phyloP scores from a whole-genome alignment of 1,140 invertebrate genomes.

The Drosophila takahashii region DNA sequence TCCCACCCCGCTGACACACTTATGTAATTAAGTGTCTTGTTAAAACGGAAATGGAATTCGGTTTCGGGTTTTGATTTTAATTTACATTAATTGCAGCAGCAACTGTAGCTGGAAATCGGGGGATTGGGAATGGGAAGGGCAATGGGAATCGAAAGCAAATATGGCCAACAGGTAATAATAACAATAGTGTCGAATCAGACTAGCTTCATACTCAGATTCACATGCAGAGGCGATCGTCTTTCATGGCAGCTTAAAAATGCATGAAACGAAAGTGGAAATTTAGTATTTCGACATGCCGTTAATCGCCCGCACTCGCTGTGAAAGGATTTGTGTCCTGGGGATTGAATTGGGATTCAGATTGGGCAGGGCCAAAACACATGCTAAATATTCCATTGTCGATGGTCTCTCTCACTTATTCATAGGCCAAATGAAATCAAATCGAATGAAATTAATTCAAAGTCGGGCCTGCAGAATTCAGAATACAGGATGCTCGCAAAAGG shows the following conservation, averaged over 20 bases:
- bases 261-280: conserved; percentile 31
- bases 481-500: background rate
- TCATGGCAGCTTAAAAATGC: conserved; percentile 51
- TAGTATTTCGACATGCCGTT: conserved; percentile 10
- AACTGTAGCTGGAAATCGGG: conserved; percentile 29
- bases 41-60: conserved; percentile 78
- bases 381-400: conserved; percentile 27
- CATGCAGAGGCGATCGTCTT: too few species aligned
- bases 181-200: background rate
- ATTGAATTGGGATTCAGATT: conserved; percentile 1
- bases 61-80: conserved; percentile 77
- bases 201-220: background rate
- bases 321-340: conserved; percentile 7
- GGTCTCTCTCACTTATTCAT: conserved; percentile 28
- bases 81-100: conserved; percentile 77
- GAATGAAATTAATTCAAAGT: conserved; percentile 31
- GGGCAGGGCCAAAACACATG: conserved; percentile 15
- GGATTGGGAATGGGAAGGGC: background rate
- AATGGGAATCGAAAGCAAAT: conserved; percentile 22
- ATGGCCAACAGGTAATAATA: conserved; percentile 9
- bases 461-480: background rate
- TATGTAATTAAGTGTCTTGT: conserved; percentile 77
- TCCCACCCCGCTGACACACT: conserved; percentile 58
- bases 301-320: conserved; percentile 28
- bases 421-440: conserved; percentile 37